Evolutionary conservation across 2,797 vertebrate genomes (phyloP).

Genomic region (Pipistrellus pygmaeus): DNA sequence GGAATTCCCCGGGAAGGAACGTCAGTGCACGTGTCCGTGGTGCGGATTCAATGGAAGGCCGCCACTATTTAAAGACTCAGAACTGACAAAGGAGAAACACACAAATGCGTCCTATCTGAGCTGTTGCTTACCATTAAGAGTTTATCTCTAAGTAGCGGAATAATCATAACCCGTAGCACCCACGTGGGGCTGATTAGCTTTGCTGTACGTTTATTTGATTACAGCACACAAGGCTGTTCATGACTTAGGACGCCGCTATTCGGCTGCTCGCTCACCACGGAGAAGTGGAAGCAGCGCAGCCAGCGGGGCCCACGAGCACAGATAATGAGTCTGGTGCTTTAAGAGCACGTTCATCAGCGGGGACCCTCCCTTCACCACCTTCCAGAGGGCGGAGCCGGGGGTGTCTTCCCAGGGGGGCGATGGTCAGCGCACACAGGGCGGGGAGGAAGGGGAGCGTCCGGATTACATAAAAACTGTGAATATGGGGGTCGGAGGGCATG

Average conservation of each 20-base stretch:
- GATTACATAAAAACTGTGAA: background rate
- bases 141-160: constrained; percentile 57
- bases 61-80: constrained; percentile 34
- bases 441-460: background rate
- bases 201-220: constrained; percentile 73
- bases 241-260: constrained; percentile 19
- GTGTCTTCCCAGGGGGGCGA: background rate
- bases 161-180: constrained; percentile 32
- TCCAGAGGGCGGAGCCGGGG: background rate
- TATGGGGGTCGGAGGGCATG: background rate
- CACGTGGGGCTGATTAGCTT: constrained; percentile 64
- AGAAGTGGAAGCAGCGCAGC: background rate
- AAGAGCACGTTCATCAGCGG: constrained; percentile 30
- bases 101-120: background rate
- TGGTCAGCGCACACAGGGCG: background rate
- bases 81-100: constrained; percentile 41
- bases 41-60: background rate
- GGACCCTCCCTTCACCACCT: background rate
- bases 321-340: constrained; percentile 2
- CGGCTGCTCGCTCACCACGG: background rate
- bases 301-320: background rate
- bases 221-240: constrained; percentile 27
- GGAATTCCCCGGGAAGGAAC: background rate
- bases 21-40: background rate
- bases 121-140: constrained; percentile 13